A percentile compares a stretch with the other conserved stretches of the same genome.
phyloP scores from a whole-genome alignment of 2,797 vertebrate genomes.

The Cyprinodon diabolis region DNA sequence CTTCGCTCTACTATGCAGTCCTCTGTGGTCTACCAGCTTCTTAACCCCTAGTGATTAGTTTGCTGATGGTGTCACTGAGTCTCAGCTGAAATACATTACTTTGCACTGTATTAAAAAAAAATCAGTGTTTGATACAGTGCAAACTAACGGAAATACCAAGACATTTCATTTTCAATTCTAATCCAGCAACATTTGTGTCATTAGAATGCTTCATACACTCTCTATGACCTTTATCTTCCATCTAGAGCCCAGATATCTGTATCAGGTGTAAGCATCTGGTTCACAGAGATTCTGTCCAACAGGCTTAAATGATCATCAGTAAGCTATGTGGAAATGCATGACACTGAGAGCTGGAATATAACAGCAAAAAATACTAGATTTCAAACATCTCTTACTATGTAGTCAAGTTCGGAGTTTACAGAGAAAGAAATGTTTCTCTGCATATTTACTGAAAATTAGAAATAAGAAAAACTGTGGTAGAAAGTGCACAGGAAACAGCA shows the following conservation, averaged over 20 bases:
- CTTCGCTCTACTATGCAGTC: background rate
- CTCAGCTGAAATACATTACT: background rate
- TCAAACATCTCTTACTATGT: background rate
- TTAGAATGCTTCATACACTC: constrained; percentile 5
- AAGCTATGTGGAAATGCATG: background rate
- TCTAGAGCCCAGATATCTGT: background rate
- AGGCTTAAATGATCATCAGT: background rate
- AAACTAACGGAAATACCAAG: background rate
- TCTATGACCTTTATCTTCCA: constrained; percentile 1
- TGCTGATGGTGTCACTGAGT: background rate
- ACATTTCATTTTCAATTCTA: background rate
- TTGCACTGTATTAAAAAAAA: background rate
- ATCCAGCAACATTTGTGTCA: background rate
- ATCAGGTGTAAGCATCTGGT: background rate
- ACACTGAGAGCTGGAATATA: background rate
- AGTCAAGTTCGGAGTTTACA: too few relatives aligned
- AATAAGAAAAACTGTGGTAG: background rate
- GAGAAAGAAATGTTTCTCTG: background rate
- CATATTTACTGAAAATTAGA: background rate
- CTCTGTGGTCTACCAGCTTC: background rate
- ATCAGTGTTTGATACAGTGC: background rate
- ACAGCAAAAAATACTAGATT: background rate
- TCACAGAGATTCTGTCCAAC: background rate
- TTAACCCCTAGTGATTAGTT: background rate
- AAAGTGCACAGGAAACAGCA: background rate